phyloP scores from a whole-genome alignment of 2,113 vertebrate genomes.

The Podiceps cristatus region DNA sequence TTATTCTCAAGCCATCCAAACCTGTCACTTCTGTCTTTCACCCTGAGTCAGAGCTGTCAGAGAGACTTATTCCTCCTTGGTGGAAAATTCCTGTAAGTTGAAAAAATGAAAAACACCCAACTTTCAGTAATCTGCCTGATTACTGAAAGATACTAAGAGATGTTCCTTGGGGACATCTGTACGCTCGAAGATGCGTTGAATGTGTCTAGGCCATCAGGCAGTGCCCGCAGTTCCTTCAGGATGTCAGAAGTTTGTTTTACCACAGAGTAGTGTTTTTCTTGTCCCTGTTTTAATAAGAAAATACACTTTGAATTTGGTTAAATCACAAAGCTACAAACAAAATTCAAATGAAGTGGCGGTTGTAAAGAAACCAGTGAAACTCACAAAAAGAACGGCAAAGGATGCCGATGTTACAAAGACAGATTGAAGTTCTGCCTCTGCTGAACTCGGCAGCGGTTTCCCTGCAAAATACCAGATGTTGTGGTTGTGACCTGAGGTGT shows the following conservation, averaged over 20 bases:
- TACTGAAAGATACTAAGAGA: not conserved
- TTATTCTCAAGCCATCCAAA: not conserved
- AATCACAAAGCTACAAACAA: not conserved
- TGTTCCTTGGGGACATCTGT: not conserved
- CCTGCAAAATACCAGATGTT: not conserved
- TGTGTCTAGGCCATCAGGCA: too few species aligned
- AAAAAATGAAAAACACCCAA: not conserved
- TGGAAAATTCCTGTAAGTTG: not conserved
- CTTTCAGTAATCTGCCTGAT: not conserved
- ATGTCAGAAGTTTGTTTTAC: not conserved
- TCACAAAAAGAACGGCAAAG: accelerated
- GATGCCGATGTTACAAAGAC: not conserved
- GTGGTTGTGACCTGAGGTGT: not conserved
- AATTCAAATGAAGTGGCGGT: accelerated
- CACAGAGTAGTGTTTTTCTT: not conserved
- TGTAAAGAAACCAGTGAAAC: not conserved
- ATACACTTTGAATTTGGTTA: not conserved
- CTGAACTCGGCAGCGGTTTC: not conserved
- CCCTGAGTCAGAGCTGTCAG: not conserved
- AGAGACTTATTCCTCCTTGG: not conserved
- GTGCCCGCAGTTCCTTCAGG: not conserved
- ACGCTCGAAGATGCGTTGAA: not conserved
- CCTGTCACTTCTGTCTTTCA: not conserved
- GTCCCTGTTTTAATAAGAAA: not conserved
- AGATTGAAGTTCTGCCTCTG: not conserved